Percentiles rank a stretch among this genome's conserved stretches.
Evolutionary conservation across 2,113 vertebrate genomes (phyloP).

Genomic region (Probosciger aterrimus): DNA sequence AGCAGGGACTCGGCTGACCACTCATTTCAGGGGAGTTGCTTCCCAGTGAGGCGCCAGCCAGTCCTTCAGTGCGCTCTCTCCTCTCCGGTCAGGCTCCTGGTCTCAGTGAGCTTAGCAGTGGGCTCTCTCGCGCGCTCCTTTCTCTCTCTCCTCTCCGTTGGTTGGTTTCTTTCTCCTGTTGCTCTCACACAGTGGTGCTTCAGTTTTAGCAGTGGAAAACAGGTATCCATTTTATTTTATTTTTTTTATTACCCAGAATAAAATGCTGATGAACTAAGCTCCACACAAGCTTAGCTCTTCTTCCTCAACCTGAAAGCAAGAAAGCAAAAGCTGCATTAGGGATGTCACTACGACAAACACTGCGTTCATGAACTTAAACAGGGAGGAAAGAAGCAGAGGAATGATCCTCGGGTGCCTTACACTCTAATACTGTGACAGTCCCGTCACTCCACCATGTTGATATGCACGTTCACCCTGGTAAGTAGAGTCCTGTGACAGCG

Average conservation of each 20-base stretch:
- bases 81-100: conserved; percentile 76
- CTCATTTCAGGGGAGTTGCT: conserved; percentile 68
- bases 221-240: conserved; percentile 97
- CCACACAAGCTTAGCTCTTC: conserved; percentile 88
- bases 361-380: rapidly evolving
- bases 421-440: conserved; percentile 99
- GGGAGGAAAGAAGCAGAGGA: not conserved
- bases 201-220: conserved; percentile 99
- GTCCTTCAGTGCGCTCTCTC: conserved; percentile 68
- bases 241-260: conserved; percentile 96
- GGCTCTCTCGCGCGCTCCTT: conserved; percentile 71
- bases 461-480: conserved; percentile 99
- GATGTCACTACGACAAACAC: rapidly evolving
- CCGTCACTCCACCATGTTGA: conserved; percentile 97
- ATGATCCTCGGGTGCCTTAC: conserved; percentile 70
- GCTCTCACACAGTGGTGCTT: conserved; percentile 96
- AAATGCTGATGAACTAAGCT: conserved; percentile 95
- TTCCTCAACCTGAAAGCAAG: conserved; percentile 76
- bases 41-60: conserved; percentile 74
- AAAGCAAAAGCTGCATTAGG: not conserved
- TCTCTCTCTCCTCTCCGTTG: conserved; percentile 72
- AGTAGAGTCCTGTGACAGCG: conserved; percentile 97
- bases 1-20: conserved; percentile 77
- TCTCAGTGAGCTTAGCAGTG: conserved; percentile 82
- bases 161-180: conserved; percentile 85